These are phyloP conservation scores for Okamejei kenojei DNA, from an alignment of 2,797 vertebrate species.

Conservation along the genomic window DNA sequence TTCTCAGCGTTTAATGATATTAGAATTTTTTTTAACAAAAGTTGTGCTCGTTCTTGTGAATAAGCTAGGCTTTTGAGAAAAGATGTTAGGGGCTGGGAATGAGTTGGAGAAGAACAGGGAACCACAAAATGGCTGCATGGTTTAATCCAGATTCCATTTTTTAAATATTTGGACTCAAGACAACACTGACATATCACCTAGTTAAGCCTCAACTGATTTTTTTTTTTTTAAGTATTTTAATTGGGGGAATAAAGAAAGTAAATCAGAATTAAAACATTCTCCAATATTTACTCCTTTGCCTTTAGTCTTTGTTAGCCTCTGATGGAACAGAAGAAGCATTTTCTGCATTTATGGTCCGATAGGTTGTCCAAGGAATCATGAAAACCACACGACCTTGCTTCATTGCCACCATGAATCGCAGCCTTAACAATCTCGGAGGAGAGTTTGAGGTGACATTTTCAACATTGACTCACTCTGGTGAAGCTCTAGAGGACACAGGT, in stretches of 20 bases:
- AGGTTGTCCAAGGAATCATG: too few relatives aligned
- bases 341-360: background rate
- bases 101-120: conserved; percentile 42
- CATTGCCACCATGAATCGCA: background rate
- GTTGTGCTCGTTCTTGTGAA: background rate
- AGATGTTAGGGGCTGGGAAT: conserved; percentile 40
- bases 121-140: background rate
- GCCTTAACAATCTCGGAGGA: background rate
- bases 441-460: background rate
- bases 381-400: background rate
- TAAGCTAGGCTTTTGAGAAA: background rate
- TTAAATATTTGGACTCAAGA: background rate
- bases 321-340: conserved; percentile 54
- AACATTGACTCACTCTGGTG: background rate
- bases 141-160: background rate
- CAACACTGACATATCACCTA: background rate
- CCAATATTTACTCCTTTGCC: conserved; percentile 39
- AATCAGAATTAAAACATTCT: background rate
- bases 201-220: background rate
- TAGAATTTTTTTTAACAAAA: conserved; percentile 65
- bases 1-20: conserved; percentile 57
- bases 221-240: background rate
- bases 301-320: conserved; percentile 41
- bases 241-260: background rate
- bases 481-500: background rate